Percentiles rank a stretch among this genome's conserved stretches.
These are phyloP conservation scores for Harpagus bidentatus DNA, from an alignment of 2,113 vertebrate genomes.

Conservation along the genomic window DNA sequence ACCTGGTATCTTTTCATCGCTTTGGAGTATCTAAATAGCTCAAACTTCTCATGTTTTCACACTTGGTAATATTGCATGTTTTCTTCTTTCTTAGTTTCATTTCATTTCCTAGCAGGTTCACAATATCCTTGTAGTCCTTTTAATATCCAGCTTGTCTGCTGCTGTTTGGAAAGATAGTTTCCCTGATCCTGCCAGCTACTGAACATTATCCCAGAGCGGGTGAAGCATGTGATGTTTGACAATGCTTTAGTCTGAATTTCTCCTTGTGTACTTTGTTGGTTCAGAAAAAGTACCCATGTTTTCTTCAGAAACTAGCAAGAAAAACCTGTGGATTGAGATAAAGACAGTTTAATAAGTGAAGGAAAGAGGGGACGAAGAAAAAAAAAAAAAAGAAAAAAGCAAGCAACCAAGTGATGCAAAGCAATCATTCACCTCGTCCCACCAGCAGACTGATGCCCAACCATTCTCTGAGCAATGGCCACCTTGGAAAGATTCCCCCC, in stretches of 20 bases:
- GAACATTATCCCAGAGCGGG: not conserved
- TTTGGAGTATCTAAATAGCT: not conserved
- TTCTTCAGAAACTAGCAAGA: not conserved
- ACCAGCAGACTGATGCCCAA: not conserved
- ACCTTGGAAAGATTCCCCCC: not conserved
- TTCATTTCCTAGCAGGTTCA: not conserved
- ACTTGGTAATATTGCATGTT: not conserved
- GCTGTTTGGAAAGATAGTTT: not conserved
- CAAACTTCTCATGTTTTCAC: not conserved
- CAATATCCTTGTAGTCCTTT: not conserved
- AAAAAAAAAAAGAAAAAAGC: no score
- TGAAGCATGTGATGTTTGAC: not conserved
- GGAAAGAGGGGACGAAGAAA: not conserved
- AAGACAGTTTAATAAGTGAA: not conserved
- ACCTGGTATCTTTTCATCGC: not conserved
- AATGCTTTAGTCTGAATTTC: not conserved
- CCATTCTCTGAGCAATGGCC: not conserved
- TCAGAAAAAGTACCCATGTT: not conserved
- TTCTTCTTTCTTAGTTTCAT: not conserved
- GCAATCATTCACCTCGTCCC: not conserved
- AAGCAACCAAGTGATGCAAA: not conserved
- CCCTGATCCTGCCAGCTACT: not conserved
- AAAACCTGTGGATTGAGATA: fast-evolving
- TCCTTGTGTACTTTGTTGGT: not conserved
- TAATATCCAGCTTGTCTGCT: not conserved